Evolutionary conservation across 2,888 invertebrate species (phyloP), one percentile per base, ranked within the genome.

Genomic region (Sinopyrophorus schimmeli): DNA sequence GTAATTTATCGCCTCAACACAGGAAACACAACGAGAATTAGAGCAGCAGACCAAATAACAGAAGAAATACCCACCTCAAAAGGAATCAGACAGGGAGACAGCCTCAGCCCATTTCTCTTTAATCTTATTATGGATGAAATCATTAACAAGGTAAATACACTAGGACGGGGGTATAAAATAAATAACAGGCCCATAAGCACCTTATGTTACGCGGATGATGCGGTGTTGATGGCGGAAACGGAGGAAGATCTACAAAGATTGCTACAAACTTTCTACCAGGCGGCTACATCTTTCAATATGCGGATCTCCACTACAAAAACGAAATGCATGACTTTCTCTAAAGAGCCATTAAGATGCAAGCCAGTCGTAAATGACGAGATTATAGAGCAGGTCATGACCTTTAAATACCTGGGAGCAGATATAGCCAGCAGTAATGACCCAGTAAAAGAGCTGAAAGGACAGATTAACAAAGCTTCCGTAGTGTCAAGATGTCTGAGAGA

Each of bases 101-200:
- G n/a, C n/a, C n/a, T n/a, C n/a, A n/a, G n/a, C n/a, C n/a, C n/a
- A n/a, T 9, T 24, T 7, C 24, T 24, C 24, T 24, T 24, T 24
- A 24, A 24, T 24, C 24, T 24, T 10, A 24, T 24, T 24, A 24
- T n/a, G n/a, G n/a, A n/a, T n/a, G n/a, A n/a, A n/a, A n/a, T n/a
- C n/a, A n/a, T n/a, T n/a, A n/a, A n/a, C 24, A 24, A 24, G 24
- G 24, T n/a, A 24, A 24, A 24, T 24, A 24, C 24, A 24, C 24
- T 24, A 24, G n/a, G 24, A 10, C 7, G 7, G 10, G 24, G 24
- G 24, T 24, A 24, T 10, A 24, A 10, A 24, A 24, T 24, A 24
- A 24, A 24, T 24, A 24, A 24, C 24, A n/a, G 24, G 10, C 24
- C 24, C 7, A 24, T 24, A 24, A 24, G 24, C 24, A 24, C 24